Conservation (phyloP, 2,797 vertebrate genomes). For the Lepidocolaptes lacrymiger region DNA sequence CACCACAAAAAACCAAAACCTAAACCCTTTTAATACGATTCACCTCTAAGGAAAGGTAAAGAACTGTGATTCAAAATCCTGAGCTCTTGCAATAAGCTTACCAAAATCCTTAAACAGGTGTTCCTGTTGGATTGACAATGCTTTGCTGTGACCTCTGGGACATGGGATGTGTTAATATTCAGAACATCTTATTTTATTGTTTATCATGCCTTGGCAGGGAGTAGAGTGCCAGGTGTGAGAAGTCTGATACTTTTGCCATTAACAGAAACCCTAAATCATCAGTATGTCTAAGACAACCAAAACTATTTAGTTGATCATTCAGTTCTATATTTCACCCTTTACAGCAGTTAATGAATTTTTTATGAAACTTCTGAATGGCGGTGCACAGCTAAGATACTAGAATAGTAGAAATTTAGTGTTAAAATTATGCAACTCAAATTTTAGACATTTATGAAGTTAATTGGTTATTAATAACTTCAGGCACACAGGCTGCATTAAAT, state of each 20-base stretch:
- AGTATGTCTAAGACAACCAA: neutral
- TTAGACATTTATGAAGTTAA: neutral
- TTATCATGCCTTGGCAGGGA: neutral
- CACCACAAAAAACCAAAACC: fast-evolving
- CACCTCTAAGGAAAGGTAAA: neutral
- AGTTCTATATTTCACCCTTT: neutral
- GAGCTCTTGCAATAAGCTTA: neutral
- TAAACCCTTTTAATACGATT: neutral
- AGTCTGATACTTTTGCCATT: neutral
- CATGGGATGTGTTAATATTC: neutral
- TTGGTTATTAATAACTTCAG: neutral
- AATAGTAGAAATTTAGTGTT: neutral
- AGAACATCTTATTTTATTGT: neutral
- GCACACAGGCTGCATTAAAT: neutral
- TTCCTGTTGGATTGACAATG: neutral
- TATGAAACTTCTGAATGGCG: neutral
- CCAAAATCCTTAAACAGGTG: neutral
- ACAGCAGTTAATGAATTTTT: neutral
- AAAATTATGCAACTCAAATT: neutral
- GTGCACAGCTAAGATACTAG: neutral
- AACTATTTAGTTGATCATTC: neutral
- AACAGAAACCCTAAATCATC: neutral
- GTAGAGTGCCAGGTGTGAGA: neutral
- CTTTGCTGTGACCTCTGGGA: neutral
- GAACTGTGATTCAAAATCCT: neutral